Evolutionary conservation across 2,113 vertebrate genomes (phyloP).

Genomic region (Ammodytes marinus): DNA sequence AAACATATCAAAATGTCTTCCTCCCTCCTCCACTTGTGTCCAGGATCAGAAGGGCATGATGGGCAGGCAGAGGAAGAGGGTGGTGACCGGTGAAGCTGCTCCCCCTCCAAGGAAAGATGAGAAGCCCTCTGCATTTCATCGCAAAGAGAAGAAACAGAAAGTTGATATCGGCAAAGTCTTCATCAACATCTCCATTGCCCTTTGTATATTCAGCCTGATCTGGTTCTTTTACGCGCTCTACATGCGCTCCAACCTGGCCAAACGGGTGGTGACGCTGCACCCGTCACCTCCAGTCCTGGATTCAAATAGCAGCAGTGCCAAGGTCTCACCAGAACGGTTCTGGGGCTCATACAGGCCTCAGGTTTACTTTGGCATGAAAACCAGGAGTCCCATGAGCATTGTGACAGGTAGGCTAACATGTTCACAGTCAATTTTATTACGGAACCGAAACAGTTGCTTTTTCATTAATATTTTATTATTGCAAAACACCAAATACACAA

Average conservation of each 20-base stretch:
- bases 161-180: slow-evolving; percentile 84
- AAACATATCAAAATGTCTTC: neutral
- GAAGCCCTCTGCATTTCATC: slow-evolving; percentile 74
- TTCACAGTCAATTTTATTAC: neutral
- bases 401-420: slow-evolving; percentile 87
- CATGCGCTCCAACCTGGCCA: slow-evolving; percentile 83
- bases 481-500: too few relatives aligned
- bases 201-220: slow-evolving; percentile 86
- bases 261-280: slow-evolving; percentile 87
- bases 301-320: slow-evolving; percentile 84
- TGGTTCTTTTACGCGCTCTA: slow-evolving; percentile 86
- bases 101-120: slow-evolving; percentile 81
- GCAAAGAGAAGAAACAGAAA: slow-evolving; percentile 88
- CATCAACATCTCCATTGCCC: slow-evolving; percentile 87
- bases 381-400: slow-evolving; percentile 88
- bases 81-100: slow-evolving; percentile 72
- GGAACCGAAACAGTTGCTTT: neutral
- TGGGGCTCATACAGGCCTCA: slow-evolving; percentile 97
- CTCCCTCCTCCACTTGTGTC: slow-evolving; percentile 10
- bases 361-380: slow-evolving; percentile 97
- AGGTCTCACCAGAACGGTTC: slow-evolving; percentile 86
- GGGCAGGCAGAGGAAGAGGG: slow-evolving; percentile 86
- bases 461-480: neutral
- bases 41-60: slow-evolving; percentile 77
- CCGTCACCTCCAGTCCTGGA: slow-evolving; percentile 84